Percentiles rank a stretch among this genome's conserved stretches.
Evolutionary conservation across 2,113 vertebrate genomes (phyloP).

Genomic region (Rhizomys pruinosus): DNA sequence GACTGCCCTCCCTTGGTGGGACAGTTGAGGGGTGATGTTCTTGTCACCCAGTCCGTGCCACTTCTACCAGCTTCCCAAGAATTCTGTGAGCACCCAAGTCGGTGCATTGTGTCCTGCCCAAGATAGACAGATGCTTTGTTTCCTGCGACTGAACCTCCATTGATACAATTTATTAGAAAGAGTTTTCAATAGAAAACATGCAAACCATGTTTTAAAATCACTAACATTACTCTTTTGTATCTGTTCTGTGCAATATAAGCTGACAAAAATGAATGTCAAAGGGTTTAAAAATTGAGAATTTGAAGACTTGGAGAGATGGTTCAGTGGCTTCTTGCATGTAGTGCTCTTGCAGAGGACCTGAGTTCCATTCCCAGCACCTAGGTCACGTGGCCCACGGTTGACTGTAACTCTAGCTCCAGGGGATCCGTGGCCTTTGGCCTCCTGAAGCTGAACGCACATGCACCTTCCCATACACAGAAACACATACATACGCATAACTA

Average conservation of each 20-base stretch:
- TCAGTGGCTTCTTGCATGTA: no score
- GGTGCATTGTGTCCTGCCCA: neutral
- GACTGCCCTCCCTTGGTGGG: neutral
- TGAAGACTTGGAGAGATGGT: neutral
- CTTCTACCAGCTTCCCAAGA: neutral
- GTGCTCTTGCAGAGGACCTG: no score
- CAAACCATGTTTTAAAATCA: constrained; percentile 38
- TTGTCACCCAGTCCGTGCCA: neutral
- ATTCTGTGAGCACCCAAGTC: neutral
- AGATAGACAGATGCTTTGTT: constrained; percentile 10
- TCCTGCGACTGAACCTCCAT: neutral
- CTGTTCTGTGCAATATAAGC: neutral
- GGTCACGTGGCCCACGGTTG: neutral
- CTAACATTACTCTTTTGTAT: constrained; percentile 22
- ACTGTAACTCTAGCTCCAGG: neutral
- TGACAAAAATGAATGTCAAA: constrained; percentile 17
- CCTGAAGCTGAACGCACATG: no score
- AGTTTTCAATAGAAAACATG: neutral
- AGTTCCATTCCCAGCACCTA: neutral
- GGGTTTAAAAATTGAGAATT: neutral
- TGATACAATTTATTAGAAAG: neutral
- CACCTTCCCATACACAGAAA: neutral
- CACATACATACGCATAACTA: neutral
- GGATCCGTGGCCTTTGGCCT: neutral
- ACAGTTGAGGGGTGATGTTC: neutral